These are phyloP conservation scores for Hippocampus abdominalis DNA, from an alignment of 2,113 vertebrate species.

Conservation along the genomic window DNA sequence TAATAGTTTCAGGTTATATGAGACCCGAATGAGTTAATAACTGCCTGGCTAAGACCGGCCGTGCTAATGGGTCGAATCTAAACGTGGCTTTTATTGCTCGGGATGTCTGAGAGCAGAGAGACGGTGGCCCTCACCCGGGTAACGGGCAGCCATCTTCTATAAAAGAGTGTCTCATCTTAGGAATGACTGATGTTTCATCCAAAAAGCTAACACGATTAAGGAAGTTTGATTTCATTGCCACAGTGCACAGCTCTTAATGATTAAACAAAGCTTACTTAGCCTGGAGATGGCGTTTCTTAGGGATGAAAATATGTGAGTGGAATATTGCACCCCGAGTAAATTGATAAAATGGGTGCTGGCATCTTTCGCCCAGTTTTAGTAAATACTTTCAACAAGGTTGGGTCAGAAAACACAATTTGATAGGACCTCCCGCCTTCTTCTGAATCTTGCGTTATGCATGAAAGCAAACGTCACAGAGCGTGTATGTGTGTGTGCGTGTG, in stretches of 20 bases:
- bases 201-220: constrained; percentile 48
- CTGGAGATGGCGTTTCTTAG: constrained; percentile 38
- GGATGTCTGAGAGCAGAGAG: constrained; percentile 25
- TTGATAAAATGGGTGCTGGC: not conserved
- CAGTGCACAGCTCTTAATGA: constrained; percentile 36
- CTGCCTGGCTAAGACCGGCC: constrained; percentile 20
- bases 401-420: not conserved
- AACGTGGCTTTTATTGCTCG: constrained; percentile 65
- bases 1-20: constrained; percentile 11
- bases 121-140: constrained; percentile 53
- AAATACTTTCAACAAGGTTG: not conserved
- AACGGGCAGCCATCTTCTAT: constrained; percentile 32
- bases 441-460: not conserved
- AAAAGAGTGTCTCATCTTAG: constrained; percentile 7
- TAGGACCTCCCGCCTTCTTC: not conserved
- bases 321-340: not conserved
- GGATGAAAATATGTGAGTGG: constrained; percentile 36
- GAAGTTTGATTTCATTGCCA: constrained; percentile 9
- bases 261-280: constrained; percentile 28
- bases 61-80: constrained; percentile 26
- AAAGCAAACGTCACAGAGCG: not conserved
- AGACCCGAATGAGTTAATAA: constrained; percentile 48
- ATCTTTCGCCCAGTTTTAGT: not conserved
- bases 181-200: constrained; percentile 33
- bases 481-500: constrained; percentile 19